Base-by-base conservation (phyloP, 2,113 vertebrate species). In the Sorex araneus region DNA sequence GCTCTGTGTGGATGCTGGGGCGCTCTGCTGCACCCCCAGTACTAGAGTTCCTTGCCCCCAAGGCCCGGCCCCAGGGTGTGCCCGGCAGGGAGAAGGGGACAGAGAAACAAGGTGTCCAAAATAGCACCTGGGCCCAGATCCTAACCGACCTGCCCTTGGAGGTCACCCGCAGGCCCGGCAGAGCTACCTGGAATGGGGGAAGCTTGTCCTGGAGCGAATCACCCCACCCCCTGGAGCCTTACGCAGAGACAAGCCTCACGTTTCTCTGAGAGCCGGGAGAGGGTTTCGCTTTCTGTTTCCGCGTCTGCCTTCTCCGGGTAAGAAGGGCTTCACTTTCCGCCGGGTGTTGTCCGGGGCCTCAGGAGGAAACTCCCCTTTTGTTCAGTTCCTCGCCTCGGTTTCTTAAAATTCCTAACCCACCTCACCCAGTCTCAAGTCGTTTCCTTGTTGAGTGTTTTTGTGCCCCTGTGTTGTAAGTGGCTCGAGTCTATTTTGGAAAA, bases 401-500 rank as follows among this genome's bases (percentile, higher is more conserved):
- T 66, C 75, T 84, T 84, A 73, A 89, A 93, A 63, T 80, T 76
- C 73, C 78, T 77, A 34, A 11, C 15, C 36, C 27, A 73, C 27
- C 30, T 77, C 57, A 36, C 47, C 82, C 70, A 30, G 3, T 78
- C 15, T 78, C 83, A 40, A 40, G 21, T 84, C 21, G 0, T 77
- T 78, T 60, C 50, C 73, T n/a, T 36, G 28, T 75, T 67, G 64
- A n/a, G 67, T 57, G 12, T 64, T 91, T 77, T 36, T 45, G 16
- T 78, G 47, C 57, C 71, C 10, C 3, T 84, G 66, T 73, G 50
- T 50, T 50, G 50, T 63, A 64, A 91, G 84, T 40, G 82, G 60
- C 80, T 74, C 9, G n/a, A 77, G 63, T 70, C 89, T 70, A 25
- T 74, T 91, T 86, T 81, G 28, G 87, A 89, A 92, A 84, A 94